phyloP scores from a whole-genome alignment of 1,140 invertebrate species.

The Drosophila biarmipes region DNA sequence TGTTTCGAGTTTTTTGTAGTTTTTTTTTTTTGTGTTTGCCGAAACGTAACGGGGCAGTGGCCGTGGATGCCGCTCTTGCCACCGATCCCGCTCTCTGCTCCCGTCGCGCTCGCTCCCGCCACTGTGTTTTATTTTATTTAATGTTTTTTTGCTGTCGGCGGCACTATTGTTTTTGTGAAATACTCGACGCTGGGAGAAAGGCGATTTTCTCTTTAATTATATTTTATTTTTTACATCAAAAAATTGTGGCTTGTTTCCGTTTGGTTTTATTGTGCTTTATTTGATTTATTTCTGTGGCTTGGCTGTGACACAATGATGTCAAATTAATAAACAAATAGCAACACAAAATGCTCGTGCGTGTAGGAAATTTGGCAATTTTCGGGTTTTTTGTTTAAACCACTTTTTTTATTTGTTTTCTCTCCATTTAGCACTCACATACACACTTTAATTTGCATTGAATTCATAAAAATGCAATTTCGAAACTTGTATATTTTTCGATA shows the following conservation, averaged over 20 bases:
- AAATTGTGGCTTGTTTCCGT: constrained; percentile 56
- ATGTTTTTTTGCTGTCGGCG: constrained; percentile 51
- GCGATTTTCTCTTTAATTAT: constrained; percentile 83
- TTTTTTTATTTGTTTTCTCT: constrained; percentile 20
- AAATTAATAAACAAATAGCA: constrained; percentile 78
- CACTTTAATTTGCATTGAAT: constrained; percentile 72
- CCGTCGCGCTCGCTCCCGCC: constrained; percentile 26
- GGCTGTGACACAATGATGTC: constrained; percentile 60
- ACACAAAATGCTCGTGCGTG: constrained; percentile 23
- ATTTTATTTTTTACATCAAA: constrained; percentile 80
- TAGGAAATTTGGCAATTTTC: constrained; percentile 22
- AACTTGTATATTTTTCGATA: constrained; percentile 45
- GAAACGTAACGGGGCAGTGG: constrained; percentile 82
- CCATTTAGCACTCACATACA: constrained; percentile 43
- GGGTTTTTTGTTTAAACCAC: constrained; percentile 41
- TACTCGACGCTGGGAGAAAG: constrained; percentile 67
- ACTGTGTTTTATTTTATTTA: constrained; percentile 20
- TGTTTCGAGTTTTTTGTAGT: constrained; percentile 11
- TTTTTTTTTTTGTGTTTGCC: constrained; percentile 65
- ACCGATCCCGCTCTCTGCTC: constrained; percentile 24
- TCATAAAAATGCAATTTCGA: constrained; percentile 62
- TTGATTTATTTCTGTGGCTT: constrained; percentile 43
- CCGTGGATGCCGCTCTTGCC: constrained; percentile 63
- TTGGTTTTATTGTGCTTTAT: constrained; percentile 43
- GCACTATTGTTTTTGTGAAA: constrained; percentile 81